Evolutionary conservation across 2,888 invertebrate species (phyloP).

Genomic region (Nephrotoma appendiculata): DNA sequence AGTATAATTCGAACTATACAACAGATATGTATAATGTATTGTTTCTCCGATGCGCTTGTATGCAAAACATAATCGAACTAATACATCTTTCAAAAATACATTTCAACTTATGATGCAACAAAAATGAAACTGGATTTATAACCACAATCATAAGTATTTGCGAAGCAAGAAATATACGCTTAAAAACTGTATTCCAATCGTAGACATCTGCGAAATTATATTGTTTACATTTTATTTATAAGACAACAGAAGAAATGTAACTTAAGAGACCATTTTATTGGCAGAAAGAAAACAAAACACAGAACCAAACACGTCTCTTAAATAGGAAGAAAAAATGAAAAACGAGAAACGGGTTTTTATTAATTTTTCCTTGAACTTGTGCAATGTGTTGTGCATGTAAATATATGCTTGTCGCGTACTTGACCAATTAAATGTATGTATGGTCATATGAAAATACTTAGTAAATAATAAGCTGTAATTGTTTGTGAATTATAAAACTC

Average conservation of each 20-base stretch:
- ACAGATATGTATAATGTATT: neutral
- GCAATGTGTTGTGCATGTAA: neutral
- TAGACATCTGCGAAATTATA: neutral
- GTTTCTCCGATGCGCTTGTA: neutral
- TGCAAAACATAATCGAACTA: neutral
- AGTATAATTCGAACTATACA: neutral
- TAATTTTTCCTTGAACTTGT: neutral
- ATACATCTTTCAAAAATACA: neutral
- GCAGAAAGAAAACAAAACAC: neutral
- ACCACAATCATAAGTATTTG: neutral
- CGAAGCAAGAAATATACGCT: neutral
- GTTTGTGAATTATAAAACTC: neutral
- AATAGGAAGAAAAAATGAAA: neutral
- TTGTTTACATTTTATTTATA: neutral
- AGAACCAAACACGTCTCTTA: neutral
- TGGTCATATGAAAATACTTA: neutral
- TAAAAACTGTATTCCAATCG: neutral
- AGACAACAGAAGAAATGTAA: neutral
- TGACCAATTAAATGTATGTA: neutral
- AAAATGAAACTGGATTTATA: neutral
- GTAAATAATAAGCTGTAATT: neutral
- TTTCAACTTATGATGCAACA: neutral
- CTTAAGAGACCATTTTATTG: neutral
- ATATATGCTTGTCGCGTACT: neutral
- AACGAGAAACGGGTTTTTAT: neutral